Base-by-base conservation (phyloP, 1,140 invertebrate species). In the Penaeus indicus region DNA sequence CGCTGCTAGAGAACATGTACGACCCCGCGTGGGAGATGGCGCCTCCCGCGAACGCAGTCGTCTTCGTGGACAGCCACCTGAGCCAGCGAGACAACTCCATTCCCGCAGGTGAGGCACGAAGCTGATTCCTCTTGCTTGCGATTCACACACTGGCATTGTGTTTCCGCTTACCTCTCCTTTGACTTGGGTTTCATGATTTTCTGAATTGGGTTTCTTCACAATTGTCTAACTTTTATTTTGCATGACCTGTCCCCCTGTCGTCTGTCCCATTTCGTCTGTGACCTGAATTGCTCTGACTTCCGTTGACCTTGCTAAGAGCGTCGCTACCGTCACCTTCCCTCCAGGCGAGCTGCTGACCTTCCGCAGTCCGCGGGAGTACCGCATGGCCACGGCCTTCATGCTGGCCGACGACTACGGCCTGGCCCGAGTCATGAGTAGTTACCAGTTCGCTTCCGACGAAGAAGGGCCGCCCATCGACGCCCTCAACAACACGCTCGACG, bases 371-470 rank as follows among this genome's bases (percentile, higher is more conserved):
- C 79, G 79, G 4, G 79, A 81, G 42, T 81, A 81, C 79, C 79
- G 60, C 38, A 81, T 81, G 79, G 79, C 79, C 22, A 54, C 79
- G 16, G 79, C 79, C 16, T 81, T 81, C 79, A 81, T 81, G 79
- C 54, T 81, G 21, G 79, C 79, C 16, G 79, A 81, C 47, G 42
- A 81, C 79, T 81, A 81, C 42, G 79, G 79, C 54, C 2, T 54
- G 10, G 79, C 42, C 25, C 27, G 79, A 25, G 32, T 81, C 47
- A 81, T 81, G 79, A 81, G 79, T 32, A 81, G 79, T 32, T 81
- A 81, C n/a, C 19, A 22, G 38, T 81, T 81, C n/a, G 22, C 38
- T 25, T 38, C 42, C 54, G 8, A 38, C 21, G 54, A 16, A 3
- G 32, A 81, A 54, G 79, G 79, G 25, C 79, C 79, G 38, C 79